Percentiles rank a stretch among this genome's conserved stretches.
These are phyloP conservation scores for Cosmopolites sordidus DNA, from an alignment of 2,888 invertebrate species.

Conservation along the genomic window DNA sequence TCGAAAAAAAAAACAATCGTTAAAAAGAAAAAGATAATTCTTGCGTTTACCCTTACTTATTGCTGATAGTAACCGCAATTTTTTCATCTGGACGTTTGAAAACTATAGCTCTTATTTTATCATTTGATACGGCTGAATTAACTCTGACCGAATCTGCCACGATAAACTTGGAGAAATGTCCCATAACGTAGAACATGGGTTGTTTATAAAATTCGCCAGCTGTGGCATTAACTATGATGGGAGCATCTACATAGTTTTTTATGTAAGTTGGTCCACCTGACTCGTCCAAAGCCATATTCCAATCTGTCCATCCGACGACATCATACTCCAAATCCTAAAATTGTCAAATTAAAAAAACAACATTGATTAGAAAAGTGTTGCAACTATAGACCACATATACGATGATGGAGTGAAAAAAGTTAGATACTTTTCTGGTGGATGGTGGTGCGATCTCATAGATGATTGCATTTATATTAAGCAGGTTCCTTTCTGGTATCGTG, in stretches of 20 bases:
- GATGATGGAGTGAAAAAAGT: too few species aligned
- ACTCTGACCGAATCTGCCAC: slow-evolving; percentile 55
- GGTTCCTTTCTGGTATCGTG: too few species aligned
- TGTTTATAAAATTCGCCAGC: slow-evolving; percentile 76
- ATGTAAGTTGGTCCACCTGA: neutral
- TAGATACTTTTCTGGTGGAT: too few species aligned
- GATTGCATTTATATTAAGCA: too few species aligned
- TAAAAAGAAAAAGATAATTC: neutral
- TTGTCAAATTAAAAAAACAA: too few species aligned
- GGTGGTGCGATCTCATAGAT: too few species aligned
- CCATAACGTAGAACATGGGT: slow-evolving; percentile 78
- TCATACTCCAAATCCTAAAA: slow-evolving; percentile 7
- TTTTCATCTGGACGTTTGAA: slow-evolving; percentile 53
- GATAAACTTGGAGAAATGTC: slow-evolving; percentile 66
- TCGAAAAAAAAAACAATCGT: neutral
- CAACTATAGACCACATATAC: too few species aligned
- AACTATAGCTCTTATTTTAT: slow-evolving; percentile 40
- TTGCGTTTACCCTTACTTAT: slow-evolving; percentile 46
- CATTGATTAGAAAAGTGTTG: too few species aligned
- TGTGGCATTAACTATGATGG: slow-evolving; percentile 31
- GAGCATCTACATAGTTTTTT: slow-evolving; percentile 9
- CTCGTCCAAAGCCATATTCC: neutral
- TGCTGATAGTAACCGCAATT: slow-evolving; percentile 52
- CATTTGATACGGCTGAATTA: slow-evolving; percentile 8
- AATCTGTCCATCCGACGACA: slow-evolving; percentile 1